Evolutionary conservation across 92 coral and sea anemone genomes (phyloP).

Genomic region (Galaxea fascicularis): DNA sequence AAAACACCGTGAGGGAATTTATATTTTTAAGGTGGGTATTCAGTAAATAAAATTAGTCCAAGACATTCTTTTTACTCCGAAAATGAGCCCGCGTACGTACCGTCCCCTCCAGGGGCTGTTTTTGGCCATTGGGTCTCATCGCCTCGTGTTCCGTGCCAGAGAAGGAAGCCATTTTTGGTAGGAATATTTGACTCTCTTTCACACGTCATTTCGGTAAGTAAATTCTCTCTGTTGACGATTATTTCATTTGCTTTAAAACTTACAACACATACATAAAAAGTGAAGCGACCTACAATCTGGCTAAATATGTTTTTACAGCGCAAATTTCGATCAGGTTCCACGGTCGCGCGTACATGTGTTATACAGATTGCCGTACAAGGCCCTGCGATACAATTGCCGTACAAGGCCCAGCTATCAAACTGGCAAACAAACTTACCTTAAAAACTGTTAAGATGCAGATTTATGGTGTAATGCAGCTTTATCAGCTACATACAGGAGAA

Average conservation of each 20-base stretch:
- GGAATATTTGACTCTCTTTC: not conserved
- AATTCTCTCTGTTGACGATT: not conserved
- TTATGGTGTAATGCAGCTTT: conserved; percentile 53
- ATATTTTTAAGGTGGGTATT: not conserved
- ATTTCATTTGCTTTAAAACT: not conserved
- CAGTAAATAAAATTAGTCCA: conserved; percentile 1
- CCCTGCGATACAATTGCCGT: conserved; percentile 57
- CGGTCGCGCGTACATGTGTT: not conserved
- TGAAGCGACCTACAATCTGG: conserved; percentile 4
- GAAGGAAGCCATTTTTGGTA: conserved; percentile 3
- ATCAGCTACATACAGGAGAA: conserved; percentile 43
- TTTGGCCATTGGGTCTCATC: not conserved
- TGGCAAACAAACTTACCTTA: conserved; percentile 48
- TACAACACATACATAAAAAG: not conserved
- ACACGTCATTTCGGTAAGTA: not conserved
- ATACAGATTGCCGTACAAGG: conserved; percentile 58
- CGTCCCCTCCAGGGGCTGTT: conserved; percentile 4
- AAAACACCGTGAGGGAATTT: not conserved
- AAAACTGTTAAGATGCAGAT: conserved; percentile 46
- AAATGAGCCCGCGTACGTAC: conserved; percentile 1
- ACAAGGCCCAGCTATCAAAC: conserved; percentile 59
- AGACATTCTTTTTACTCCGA: not conserved
- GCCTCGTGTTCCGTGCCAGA: conserved; percentile 2
- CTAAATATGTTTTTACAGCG: too few species aligned
- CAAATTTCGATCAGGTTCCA: not conserved